Evolutionary conservation across 2,888 invertebrate genomes (phyloP), one percentile per base, ranked within the genome.

Genomic region (Cosmia pyralina): DNA sequence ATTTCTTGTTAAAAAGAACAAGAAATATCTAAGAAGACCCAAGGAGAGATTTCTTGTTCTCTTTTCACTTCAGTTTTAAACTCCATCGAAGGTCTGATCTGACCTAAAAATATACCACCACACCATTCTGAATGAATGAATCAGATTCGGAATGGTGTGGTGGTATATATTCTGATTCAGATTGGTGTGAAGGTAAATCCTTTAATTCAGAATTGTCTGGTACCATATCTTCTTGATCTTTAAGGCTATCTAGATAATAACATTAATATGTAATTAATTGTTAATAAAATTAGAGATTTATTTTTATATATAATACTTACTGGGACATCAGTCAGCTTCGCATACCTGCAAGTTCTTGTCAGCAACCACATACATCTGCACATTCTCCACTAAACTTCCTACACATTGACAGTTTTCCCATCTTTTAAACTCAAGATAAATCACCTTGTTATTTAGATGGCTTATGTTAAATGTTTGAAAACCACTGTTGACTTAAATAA

Each of bases 261-360:
- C n/a, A n/a, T n/a, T n/a, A n/a, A n/a, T n/a, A n/a, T n/a, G n/a
- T n/a, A n/a, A n/a, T n/a, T n/a, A n/a, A n/a, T n/a, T n/a, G n/a
- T n/a, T n/a, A n/a, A n/a, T n/a, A n/a, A n/a, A n/a, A n/a, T n/a
- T n/a, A n/a, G n/a, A n/a, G n/a, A n/a, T n/a, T n/a, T n/a, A n/a
- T n/a, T n/a, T n/a, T n/a, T n/a, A n/a, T n/a, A n/a, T n/a, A n/a
- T n/a, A 64, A 22, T 2, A 78, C 89, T 84, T 88, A 93, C 94
- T 78, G 86, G 85, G 57, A 83, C 79, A 64, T 87, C 79, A 0
- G 90, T 88, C 6, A 93, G 78, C 79, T 86, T 93, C 72, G 92
- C 92, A 64, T 90, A 94, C 85, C 71, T 92, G 91, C 1, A 93
- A 77, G 13, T 83, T 81, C 1, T 89, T 87, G 52, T 90, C 80